phyloP scores from a whole-genome alignment of 1,140 invertebrate genomes.

The Drosophila burlai region DNA sequence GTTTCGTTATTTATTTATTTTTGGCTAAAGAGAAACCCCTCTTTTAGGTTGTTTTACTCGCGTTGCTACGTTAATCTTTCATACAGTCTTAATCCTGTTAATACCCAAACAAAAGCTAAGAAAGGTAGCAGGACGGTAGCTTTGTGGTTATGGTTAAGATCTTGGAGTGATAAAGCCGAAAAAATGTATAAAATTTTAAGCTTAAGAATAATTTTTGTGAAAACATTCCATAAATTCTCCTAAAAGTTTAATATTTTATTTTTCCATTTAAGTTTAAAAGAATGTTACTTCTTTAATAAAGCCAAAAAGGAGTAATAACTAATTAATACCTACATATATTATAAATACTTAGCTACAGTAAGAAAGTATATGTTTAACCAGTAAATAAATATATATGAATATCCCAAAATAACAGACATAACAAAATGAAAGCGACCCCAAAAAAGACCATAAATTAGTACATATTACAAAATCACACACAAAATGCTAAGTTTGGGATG shows the following conservation, averaged over 20 bases:
- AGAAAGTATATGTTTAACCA: background rate
- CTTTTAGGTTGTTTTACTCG: too few species aligned
- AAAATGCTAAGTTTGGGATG: constrained; percentile 1
- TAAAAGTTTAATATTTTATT: background rate
- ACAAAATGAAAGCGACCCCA: constrained; percentile 46
- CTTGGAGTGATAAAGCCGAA: background rate
- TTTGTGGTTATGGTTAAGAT: constrained; percentile 4
- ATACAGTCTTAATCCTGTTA: background rate
- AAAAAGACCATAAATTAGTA: constrained; percentile 10
- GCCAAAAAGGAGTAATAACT: background rate
- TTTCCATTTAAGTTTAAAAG: too few species aligned
- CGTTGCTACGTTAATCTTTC: background rate
- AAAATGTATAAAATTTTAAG: too few species aligned
- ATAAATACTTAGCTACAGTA: background rate
- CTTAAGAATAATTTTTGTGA: too few species aligned
- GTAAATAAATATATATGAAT: background rate
- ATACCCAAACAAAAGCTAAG: background rate
- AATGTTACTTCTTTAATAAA: background rate
- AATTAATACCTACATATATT: background rate
- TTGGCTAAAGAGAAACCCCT: background rate
- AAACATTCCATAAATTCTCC: too few species aligned
- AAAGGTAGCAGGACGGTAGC: constrained; percentile 8
- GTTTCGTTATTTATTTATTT: background rate
- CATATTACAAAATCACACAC: constrained; percentile 30
- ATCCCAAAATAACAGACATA: constrained; percentile 1